Conservation (phyloP, 2,797 vertebrate species). For the Rhabdomys pumilio region DNA sequence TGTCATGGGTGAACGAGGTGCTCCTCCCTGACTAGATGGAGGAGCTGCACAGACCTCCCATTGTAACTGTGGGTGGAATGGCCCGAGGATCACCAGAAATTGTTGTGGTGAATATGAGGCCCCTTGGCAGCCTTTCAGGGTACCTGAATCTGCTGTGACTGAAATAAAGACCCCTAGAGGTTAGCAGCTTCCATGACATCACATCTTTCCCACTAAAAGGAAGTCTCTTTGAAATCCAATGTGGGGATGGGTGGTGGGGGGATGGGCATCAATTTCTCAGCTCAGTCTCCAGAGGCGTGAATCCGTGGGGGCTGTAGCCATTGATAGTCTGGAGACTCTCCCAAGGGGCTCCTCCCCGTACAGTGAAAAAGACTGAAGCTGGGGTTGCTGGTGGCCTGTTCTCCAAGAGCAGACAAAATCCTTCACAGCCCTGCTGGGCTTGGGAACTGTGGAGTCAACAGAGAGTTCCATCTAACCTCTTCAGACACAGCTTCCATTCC, state of each 20-base stretch:
- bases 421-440: not conserved
- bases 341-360: not conserved
- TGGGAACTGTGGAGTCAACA: not conserved
- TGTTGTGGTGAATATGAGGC: not conserved
- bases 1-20: not conserved
- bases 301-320: no score
- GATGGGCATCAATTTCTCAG: not conserved
- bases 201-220: not conserved
- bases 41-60: not conserved
- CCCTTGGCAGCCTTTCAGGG: not conserved
- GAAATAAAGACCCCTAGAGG: not conserved
- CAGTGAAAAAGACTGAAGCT: not conserved
- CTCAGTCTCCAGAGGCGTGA: not conserved
- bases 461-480: not conserved
- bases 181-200: not conserved
- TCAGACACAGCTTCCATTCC: not conserved
- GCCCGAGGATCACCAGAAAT: not conserved
- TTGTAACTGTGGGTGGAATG: not conserved
- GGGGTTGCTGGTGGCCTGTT: not conserved
- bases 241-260: not conserved
- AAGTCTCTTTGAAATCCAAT: not conserved
- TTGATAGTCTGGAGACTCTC: not conserved
- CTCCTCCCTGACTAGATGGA: not conserved
- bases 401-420: not conserved
- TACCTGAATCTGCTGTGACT: accelerated